Base-by-base conservation (phyloP, 2,113 vertebrate species). In the Poecilia latipinna region DNA sequence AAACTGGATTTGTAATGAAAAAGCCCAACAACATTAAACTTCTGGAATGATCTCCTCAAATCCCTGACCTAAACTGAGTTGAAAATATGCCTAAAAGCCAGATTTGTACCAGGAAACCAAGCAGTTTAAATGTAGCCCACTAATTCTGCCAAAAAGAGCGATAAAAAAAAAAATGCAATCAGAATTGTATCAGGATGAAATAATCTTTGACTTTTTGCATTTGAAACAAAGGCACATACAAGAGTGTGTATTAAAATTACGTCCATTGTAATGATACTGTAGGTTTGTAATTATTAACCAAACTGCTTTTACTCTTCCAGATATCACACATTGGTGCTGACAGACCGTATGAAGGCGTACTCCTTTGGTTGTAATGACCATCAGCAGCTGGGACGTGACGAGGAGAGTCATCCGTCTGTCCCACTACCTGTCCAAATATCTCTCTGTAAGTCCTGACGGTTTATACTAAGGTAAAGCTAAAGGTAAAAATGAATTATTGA, bases 331-430 rank as follows among this genome's bases (percentile, higher is more conserved):
- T 70, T 94, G 28, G 87, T 82, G 65, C 68, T 87, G 61, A 75
- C 87, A 4, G 54, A 72, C 3, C 70, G 82, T 19, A 79, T 70
- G 44, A 73, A 11, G 35, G 72, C 93, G 12, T 92, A 90, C 61
- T 88, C 86, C 10, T 94, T 93, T 82, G 92, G 93, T 13, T 67
- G 83, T 68, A 88, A 86, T 54, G 74, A 68, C 0, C 84, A 90
- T 61, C 88, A 86, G 4, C 90, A 92, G 73, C 86, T 92, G 80
- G 91, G 90, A 73, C 90, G 68, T 19, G 83, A 83, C 70, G 12
- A 62, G 15, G 72, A 37, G 22, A 61, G 39, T 29, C 81, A 87
- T 33, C 67, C 84, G 10, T 74, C 71, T 13, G 80, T 92, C 28
- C 90, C 93, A 28, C 68, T 80, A 3, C 86, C 79, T 48, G 90